A percentile compares a stretch with the other conserved stretches of the same genome.
Evolutionary conservation across 1,140 invertebrate species (phyloP).

Genomic region (Eufriesea mexicana): DNA sequence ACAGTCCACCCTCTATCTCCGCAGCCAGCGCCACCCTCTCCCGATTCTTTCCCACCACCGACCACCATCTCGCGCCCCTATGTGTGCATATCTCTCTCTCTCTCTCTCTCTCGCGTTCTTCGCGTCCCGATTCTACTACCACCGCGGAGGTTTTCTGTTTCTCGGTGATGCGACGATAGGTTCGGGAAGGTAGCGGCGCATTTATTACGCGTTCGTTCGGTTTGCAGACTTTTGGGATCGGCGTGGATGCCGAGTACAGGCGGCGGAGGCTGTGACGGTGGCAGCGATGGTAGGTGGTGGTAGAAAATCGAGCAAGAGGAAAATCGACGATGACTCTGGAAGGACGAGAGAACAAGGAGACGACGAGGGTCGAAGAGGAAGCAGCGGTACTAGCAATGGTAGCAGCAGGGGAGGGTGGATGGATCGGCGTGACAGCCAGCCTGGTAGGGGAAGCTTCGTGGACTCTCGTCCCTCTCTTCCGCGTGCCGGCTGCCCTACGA

Average conservation of each 20-base stretch:
- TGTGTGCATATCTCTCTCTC: background rate
- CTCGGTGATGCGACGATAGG: conserved; percentile 46
- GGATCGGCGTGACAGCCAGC: conserved; percentile 77
- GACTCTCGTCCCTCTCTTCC: conserved; percentile 34
- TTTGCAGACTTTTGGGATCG: conserved; percentile 69
- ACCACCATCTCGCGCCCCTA: background rate
- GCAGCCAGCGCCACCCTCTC: conserved; percentile 33
- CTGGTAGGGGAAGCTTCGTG: conserved; percentile 30
- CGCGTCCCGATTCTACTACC: background rate
- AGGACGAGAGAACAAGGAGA: conserved; percentile 51
- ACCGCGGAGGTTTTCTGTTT: background rate
- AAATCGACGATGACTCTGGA: conserved; percentile 45
- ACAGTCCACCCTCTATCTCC: conserved; percentile 49
- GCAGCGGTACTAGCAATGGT: background rate
- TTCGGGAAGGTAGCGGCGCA: conserved; percentile 66
- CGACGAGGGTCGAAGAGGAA: conserved; percentile 46
- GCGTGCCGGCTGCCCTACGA: conserved; percentile 24
- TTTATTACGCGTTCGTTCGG: conserved; percentile 73
- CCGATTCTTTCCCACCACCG: conserved; percentile 39
- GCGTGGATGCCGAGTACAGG: background rate
- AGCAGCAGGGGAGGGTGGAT: conserved; percentile 54
- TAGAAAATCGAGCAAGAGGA: conserved; percentile 57
- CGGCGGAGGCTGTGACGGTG: background rate
- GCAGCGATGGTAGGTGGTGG: conserved; percentile 21
- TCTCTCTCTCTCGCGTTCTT: too few species aligned